These are phyloP conservation scores for Exaiptasia diaphana DNA, from an alignment of 64 coral and sea anemone genomes.

Conservation along the genomic window DNA sequence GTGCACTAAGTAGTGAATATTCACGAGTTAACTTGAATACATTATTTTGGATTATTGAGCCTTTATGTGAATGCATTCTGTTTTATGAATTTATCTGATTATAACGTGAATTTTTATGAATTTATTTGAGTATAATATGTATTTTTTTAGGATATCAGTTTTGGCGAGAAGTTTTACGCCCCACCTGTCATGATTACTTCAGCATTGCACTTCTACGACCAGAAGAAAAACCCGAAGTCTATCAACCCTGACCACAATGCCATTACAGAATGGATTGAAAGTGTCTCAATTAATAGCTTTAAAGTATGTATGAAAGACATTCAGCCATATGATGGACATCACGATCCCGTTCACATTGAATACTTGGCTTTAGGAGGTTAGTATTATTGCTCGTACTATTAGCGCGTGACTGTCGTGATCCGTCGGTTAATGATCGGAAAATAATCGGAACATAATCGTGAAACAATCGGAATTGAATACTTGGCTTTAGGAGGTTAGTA, in stretches of 20 bases:
- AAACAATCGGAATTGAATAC: conserved; percentile 54
- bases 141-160: neutral
- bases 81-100: too few relatives aligned
- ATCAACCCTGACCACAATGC: conserved; percentile 51
- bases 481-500: conserved; percentile 65
- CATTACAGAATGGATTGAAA: conserved; percentile 63
- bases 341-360: conserved; percentile 66
- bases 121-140: too few relatives aligned
- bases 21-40: too few relatives aligned
- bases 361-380: conserved; percentile 62
- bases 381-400: conserved; percentile 6
- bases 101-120: too few relatives aligned
- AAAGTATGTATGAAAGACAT: conserved; percentile 78
- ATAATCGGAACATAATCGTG: neutral
- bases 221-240: neutral
- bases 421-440: neutral
- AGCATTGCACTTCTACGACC: conserved; percentile 38
- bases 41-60: too few relatives aligned
- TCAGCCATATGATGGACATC: conserved; percentile 60
- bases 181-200: conserved; percentile 53
- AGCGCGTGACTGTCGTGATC: neutral
- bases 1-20: too few relatives aligned
- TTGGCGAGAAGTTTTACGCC: conserved; percentile 28
- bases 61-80: too few relatives aligned
- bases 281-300: conserved; percentile 7